Evolutionary conservation across 2,888 invertebrate species (phyloP).

Genomic region (Acleris laterana): DNA sequence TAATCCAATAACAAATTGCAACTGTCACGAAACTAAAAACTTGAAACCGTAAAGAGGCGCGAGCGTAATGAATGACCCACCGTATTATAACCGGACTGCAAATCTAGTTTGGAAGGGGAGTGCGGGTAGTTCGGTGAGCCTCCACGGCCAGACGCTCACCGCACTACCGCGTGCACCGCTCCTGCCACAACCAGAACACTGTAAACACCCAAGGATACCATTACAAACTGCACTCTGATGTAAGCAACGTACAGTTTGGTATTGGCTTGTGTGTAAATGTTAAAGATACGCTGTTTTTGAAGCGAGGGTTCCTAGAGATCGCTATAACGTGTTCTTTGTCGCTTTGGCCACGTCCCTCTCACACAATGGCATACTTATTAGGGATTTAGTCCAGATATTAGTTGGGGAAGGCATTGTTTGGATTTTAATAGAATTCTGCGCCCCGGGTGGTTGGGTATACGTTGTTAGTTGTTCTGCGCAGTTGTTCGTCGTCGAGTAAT

Average conservation of each 20-base stretch:
- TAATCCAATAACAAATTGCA: slow-evolving; percentile 31
- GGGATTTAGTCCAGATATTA: slow-evolving; percentile 85
- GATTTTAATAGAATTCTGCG: slow-evolving; percentile 82
- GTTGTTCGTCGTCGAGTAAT: slow-evolving; percentile 43
- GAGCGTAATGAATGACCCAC: slow-evolving; percentile 75
- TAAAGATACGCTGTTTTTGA: slow-evolving; percentile 35
- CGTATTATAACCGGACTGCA: slow-evolving; percentile 81
- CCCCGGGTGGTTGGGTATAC: slow-evolving; percentile 76
- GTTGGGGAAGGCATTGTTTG: slow-evolving; percentile 84
- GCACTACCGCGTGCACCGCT: slow-evolving; percentile 77
- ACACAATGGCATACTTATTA: slow-evolving; percentile 85
- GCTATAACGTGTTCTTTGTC: slow-evolving; percentile 84
- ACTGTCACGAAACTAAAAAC: slow-evolving; percentile 58
- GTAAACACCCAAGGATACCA: slow-evolving; percentile 45
- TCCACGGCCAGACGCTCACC: slow-evolving; percentile 83
- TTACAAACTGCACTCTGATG: slow-evolving; percentile 42
- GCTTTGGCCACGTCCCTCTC: slow-evolving; percentile 81
- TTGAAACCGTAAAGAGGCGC: slow-evolving; percentile 74
- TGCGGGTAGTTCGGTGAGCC: slow-evolving; percentile 83
- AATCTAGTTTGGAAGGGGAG: slow-evolving; percentile 82
- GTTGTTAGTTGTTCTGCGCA: slow-evolving; percentile 50
- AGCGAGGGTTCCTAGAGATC: slow-evolving; percentile 60
- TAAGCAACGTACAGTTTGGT: slow-evolving; percentile 41
- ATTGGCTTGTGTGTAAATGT: slow-evolving; percentile 5
- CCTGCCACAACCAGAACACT: slow-evolving; percentile 50